A percentile compares a stretch with the other conserved stretches of the same genome.
These are phyloP conservation scores for Tragelaphus buxtoni DNA, from an alignment of 2,113 vertebrate genomes.

Conservation along the genomic window DNA sequence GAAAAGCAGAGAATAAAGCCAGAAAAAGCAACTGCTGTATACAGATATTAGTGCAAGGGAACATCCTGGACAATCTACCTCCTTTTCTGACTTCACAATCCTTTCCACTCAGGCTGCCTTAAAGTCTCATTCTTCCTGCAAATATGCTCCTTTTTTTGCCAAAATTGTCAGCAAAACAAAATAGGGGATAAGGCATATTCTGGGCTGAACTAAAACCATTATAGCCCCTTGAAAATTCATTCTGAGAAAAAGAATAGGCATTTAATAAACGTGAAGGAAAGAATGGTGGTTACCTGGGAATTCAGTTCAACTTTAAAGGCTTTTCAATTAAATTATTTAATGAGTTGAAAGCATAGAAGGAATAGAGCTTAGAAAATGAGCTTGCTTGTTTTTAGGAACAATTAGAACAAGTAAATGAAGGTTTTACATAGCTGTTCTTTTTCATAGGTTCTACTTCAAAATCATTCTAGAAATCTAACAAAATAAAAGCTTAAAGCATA, in stretches of 20 bases:
- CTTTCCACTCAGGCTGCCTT: neutral
- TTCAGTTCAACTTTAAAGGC: neutral
- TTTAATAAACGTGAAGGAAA: neutral
- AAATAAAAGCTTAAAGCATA: neutral
- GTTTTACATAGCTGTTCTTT: conserved; percentile 18
- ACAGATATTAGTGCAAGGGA: neutral
- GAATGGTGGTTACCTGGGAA: neutral
- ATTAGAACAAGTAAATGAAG: conserved; percentile 23
- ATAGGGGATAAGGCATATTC: neutral
- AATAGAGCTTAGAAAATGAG: conserved; percentile 32
- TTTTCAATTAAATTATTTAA: conserved; percentile 51
- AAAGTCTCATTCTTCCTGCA: neutral
- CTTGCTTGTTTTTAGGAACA: conserved; percentile 37
- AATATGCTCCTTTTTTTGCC: neutral
- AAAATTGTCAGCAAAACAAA: neutral
- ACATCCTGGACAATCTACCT: neutral
- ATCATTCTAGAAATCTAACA: neutral
- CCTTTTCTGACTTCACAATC: neutral
- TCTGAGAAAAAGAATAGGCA: neutral
- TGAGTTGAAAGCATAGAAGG: conserved; percentile 28
- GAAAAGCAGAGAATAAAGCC: neutral
- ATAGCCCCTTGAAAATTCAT: neutral
- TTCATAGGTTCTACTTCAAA: conserved; percentile 26
- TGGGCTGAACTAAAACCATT: conserved; percentile 4
- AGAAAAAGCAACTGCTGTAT: neutral